Percentiles rank a stretch among this genome's conserved stretches.
phyloP scores from a whole-genome alignment of 2,797 vertebrate genomes.

The Helarctos malayanus region DNA sequence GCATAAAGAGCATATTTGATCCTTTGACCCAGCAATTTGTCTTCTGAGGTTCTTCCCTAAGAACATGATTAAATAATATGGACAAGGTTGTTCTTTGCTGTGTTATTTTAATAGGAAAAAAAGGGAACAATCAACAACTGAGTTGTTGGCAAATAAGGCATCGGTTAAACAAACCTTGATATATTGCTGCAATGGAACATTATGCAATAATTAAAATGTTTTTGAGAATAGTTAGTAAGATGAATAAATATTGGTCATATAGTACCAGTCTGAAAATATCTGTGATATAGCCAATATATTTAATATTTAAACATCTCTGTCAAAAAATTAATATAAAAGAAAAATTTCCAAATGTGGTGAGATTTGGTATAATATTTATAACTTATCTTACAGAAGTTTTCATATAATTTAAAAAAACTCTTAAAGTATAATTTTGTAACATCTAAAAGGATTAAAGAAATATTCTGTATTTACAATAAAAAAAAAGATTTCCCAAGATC shows the following conservation, averaged over 20 bases:
- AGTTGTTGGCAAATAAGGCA: background rate
- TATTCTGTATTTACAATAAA: background rate
- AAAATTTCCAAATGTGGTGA: background rate
- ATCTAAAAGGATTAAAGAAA: background rate
- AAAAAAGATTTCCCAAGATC: background rate
- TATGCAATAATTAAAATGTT: constrained; percentile 33
- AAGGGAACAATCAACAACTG: background rate
- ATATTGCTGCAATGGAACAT: background rate
- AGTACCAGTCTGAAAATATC: constrained; percentile 3
- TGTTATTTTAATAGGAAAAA: constrained; percentile 52
- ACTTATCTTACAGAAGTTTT: background rate
- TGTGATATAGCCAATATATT: background rate
- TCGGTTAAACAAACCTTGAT: background rate
- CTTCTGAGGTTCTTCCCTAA: constrained; percentile 67
- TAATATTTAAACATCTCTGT: background rate
- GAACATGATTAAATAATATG: constrained; percentile 57
- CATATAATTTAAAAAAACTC: background rate
- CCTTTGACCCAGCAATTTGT: constrained; percentile 69
- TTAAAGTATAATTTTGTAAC: constrained; percentile 6
- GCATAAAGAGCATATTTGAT: constrained; percentile 67
- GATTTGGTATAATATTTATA: background rate
- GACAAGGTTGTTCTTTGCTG: constrained; percentile 52
- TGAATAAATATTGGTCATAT: background rate
- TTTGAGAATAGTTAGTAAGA: constrained; percentile 7
- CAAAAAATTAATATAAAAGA: background rate